Evolutionary conservation across 2,797 vertebrate genomes (phyloP).

Genomic region (Taeniopygia guttata): DNA sequence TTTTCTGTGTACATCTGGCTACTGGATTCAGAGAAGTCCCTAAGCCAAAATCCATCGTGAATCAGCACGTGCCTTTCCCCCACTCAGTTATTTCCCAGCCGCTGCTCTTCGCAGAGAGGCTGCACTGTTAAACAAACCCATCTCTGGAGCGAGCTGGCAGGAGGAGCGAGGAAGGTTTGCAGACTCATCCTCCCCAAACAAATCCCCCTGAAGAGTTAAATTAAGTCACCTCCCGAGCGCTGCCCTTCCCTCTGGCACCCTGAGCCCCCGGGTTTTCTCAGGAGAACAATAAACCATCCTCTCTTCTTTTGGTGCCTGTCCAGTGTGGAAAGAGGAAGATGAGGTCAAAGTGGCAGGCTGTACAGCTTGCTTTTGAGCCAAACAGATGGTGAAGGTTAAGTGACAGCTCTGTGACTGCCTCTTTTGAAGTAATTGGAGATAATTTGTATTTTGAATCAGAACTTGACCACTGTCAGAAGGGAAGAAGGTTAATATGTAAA

Average conservation of each 20-base stretch:
- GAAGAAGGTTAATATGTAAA: constrained; percentile 97
- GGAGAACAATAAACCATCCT: constrained; percentile 66
- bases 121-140: background rate
- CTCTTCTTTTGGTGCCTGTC: constrained; percentile 48
- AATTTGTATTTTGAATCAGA: constrained; percentile 94
- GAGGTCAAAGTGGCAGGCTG: constrained; percentile 89
- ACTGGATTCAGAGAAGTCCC: background rate
- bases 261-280: constrained; percentile 37
- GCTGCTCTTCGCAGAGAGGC: background rate
- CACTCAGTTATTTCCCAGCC: background rate
- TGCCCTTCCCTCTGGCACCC: background rate
- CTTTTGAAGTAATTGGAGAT: constrained; percentile 98
- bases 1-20: background rate
- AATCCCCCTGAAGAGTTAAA: background rate
- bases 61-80: background rate
- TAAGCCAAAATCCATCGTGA: background rate
- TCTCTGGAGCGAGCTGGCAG: background rate
- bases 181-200: background rate
- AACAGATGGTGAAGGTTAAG: constrained; percentile 99
- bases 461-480: constrained; percentile 90
- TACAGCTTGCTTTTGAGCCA: constrained; percentile 86
- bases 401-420: constrained; percentile 93
- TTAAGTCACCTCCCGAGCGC: constrained; percentile 30
- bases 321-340: constrained; percentile 58
- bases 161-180: background rate